Base-by-base conservation (phyloP, 2,113 vertebrate species). In the Hemiscyllium ocellatum region DNA sequence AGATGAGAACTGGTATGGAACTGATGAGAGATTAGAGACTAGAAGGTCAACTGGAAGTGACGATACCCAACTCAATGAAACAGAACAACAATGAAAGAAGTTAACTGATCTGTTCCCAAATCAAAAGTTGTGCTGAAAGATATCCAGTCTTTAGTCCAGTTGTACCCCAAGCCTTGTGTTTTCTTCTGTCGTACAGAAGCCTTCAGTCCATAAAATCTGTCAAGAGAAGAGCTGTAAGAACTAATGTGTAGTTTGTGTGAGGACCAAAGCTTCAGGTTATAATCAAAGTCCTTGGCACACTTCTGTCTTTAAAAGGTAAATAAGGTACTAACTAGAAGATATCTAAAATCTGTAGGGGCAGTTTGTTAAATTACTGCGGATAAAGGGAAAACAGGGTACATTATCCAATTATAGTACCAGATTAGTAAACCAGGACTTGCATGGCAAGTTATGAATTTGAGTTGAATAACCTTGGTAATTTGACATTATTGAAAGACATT, bases 21-120 rank as follows among this genome's bases (percentile, higher is more conserved):
- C 80, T 42, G 42, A 52, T 6, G 24, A 87, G 83, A 47, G 83
- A 47, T 61, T 61, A 50, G 52, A 87, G 85, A 1, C 85, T 61
- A 87, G 47, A 87, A 87, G 26, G 22, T 52, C 85, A 87, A 52
- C 47, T 87, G 85, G 85, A 87, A 87, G 85, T 87, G 85, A 87
- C 85, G 12, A 87, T 52, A 26, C 42, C 85, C 50, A 52, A 50
- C 47, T 52, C 5, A 5, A 26, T 52, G 7, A 2, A 50, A 22
- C 85, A 87, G 69, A 70, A 6, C 2, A 22, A 20, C 85, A 33
- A 87, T 87, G 50, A 52, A 87, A 52, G 24, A 87, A 26, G 85
- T 7, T 87, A 87, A 87, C 26, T 87, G 42, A 87, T 87, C 47
- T 87, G 42, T 50, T 87, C 50, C 85, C 85, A 87, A 87, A 87